Evolutionary conservation across 2,888 invertebrate genomes (phyloP), one percentile per base, ranked within the genome.

Genomic region (Orthonevra nobilis): DNA sequence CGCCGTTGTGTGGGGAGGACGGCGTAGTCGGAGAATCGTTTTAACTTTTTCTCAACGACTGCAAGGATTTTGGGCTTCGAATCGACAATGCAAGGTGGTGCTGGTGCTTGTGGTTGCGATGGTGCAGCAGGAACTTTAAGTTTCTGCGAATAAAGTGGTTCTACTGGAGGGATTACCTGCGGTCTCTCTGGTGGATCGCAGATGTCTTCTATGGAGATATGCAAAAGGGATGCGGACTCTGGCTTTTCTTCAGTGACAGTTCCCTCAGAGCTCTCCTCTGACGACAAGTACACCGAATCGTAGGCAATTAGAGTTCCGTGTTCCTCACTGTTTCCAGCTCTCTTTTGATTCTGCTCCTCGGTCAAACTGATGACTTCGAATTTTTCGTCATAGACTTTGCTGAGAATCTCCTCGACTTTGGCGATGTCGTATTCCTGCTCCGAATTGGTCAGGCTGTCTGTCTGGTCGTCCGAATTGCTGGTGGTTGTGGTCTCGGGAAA

Each of bases 11-110:
- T 52, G 10, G 83, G 61, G 4, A 75, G 42, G 15, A 17, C 44
- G 5, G 81, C 77, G 42, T 83, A 84, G 50, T 86, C 85, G 0
- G 84, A 83, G 56, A 84, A 82, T 17, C 85, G 81, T 61, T 86
- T 86, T 3, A 86, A 82, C 54, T 88, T 88, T 4, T 87, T 87
- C 66, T 89, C 91, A 0, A 87, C 89, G 0, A 86, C 89, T 23
- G 90, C 89, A 52, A 91, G 89, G 23, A 91, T 91, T 82, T 91
- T 91, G 38, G 91, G 91, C 84, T 90, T 87, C 87, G 90, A 85
- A 14, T 91, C 91, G 72, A 89, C 83, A 66, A 84, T 83, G 0
- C 83, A 83, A 3, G 84, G 84, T 2, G 84, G 77, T 14, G 61
- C 38, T 1, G 66, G 48, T 15, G 52, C 42, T 10, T 42, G 7